These are phyloP conservation scores for Melanerpes aurifrons DNA, from an alignment of 2,113 vertebrate species.

Conservation along the genomic window DNA sequence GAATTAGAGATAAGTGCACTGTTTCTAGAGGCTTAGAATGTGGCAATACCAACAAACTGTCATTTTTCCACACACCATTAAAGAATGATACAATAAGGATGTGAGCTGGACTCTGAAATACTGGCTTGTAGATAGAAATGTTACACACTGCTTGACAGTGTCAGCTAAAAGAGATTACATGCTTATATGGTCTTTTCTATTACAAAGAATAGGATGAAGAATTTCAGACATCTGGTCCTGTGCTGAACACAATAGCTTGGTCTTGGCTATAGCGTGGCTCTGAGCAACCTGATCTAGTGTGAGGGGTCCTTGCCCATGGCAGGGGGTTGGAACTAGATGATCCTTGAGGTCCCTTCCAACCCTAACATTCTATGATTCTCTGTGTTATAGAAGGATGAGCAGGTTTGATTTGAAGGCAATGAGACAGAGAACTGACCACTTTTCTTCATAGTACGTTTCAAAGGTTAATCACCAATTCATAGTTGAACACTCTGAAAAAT, in stretches of 20 bases:
- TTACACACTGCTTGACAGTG: background rate
- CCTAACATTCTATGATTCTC: too few relatives aligned
- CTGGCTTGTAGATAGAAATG: background rate
- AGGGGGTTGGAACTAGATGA: too few relatives aligned
- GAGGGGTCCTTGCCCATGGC: too few relatives aligned
- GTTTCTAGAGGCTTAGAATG: background rate
- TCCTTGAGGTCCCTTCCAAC: too few relatives aligned
- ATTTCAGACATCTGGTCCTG: background rate
- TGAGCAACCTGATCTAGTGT: too few relatives aligned
- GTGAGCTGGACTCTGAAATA: background rate
- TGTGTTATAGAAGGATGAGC: background rate
- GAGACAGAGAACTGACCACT: background rate
- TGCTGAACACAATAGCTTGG: background rate
- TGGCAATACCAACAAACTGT: background rate
- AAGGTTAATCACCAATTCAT: slow-evolving; percentile 65
- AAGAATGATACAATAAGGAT: background rate
- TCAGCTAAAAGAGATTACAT: background rate
- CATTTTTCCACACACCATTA: background rate
- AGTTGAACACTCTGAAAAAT: slow-evolving; percentile 55
- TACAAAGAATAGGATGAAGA: background rate
- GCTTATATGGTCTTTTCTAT: background rate
- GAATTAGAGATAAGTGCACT: background rate
- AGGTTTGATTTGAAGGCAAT: slow-evolving; percentile 20
- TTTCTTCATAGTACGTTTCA: background rate
- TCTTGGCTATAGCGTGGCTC: background rate